Conservation (phyloP, 2,797 vertebrate species). For the Alfaro cultratus region DNA sequence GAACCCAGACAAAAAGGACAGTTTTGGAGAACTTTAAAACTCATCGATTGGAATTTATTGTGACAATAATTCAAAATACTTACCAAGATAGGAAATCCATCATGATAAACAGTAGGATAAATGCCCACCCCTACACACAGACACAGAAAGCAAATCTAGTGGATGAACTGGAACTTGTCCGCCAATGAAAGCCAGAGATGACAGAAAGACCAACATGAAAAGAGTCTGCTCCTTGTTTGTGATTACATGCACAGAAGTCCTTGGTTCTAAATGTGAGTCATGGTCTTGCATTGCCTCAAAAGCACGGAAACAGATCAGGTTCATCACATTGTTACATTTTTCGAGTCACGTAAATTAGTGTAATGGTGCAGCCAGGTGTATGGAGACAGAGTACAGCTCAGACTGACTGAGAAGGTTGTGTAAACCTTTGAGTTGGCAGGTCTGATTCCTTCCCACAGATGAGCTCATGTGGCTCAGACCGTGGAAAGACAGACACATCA, state of each 20-base stretch:
- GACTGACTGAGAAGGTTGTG: not conserved
- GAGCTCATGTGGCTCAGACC: constrained; percentile 48
- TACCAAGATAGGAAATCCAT: too few species aligned
- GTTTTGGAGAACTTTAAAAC: too few species aligned
- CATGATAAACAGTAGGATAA: too few species aligned
- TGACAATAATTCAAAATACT: too few species aligned
- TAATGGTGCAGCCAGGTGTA: not conserved
- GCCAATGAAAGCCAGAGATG: not conserved
- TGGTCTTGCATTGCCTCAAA: not conserved
- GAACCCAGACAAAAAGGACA: too few species aligned
- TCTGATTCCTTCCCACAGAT: constrained; percentile 19
- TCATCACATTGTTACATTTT: constrained; percentile 24
- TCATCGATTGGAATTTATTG: too few species aligned
- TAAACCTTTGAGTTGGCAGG: constrained; percentile 22
- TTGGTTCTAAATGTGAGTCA: not conserved
- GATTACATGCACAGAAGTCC: not conserved
- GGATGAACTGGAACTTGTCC: not conserved
- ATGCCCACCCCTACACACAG: not conserved
- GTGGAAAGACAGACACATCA: constrained; percentile 10
- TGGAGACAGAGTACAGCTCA: not conserved
- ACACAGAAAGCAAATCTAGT: not conserved
- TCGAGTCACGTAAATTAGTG: constrained; percentile 23
- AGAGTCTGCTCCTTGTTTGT: not conserved
- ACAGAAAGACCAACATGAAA: not conserved
- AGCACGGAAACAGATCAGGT: not conserved